Percentiles rank a stretch among this genome's conserved stretches.
Evolutionary conservation across 2,113 vertebrate species (phyloP).

Genomic region (Anoplopoma fimbria): DNA sequence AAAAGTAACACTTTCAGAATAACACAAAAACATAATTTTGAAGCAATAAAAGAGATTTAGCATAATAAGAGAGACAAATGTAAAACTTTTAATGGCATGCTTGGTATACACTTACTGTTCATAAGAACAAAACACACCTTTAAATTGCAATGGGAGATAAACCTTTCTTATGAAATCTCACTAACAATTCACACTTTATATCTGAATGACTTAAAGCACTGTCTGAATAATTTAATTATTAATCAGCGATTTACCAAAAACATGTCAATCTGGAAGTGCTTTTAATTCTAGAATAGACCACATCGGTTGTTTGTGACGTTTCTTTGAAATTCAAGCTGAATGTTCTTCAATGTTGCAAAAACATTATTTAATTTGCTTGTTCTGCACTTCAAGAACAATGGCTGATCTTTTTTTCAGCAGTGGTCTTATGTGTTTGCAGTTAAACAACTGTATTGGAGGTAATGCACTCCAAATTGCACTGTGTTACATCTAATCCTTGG

Average conservation of each 20-base stretch:
- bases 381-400: neutral
- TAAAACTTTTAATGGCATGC: neutral
- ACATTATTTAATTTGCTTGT: neutral
- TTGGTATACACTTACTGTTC: neutral
- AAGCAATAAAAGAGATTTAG: neutral
- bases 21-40: neutral
- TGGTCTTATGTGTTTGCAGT: neutral
- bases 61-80: neutral
- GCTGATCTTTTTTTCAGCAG: no score
- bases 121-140: neutral
- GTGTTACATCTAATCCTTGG: neutral
- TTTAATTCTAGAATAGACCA: neutral
- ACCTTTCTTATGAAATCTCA: neutral
- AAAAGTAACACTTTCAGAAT: neutral
- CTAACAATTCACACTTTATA: neutral
- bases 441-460: neutral
- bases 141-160: neutral
- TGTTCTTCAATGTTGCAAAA: neutral
- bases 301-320: constrained; percentile 1
- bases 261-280: neutral
- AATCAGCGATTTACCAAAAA: neutral
- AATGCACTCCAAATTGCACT: neutral
- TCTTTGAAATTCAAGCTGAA: neutral
- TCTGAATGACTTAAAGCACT: neutral
- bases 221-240: neutral